phyloP scores from a whole-genome alignment of 2,888 invertebrate species.

The Cryptocheilus praepositus region DNA sequence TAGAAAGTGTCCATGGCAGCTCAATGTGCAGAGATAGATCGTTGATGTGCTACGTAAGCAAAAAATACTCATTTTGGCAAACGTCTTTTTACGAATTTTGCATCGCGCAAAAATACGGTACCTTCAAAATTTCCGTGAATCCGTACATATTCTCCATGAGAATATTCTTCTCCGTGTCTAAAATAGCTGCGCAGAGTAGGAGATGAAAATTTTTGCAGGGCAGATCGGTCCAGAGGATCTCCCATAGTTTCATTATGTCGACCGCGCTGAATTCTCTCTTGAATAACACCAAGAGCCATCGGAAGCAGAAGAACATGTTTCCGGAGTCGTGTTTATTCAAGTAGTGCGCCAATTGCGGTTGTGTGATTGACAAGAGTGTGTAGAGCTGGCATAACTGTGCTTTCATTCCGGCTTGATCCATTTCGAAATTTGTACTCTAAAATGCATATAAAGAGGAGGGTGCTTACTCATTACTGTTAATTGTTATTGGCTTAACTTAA shows the following conservation, averaged over 20 bases:
- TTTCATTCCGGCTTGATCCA: constrained; percentile 98
- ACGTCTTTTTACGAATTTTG: too few relatives aligned
- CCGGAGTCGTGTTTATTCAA: constrained; percentile 91
- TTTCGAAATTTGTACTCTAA: constrained; percentile 93
- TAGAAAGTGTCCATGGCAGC: constrained; percentile 86
- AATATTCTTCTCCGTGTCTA: constrained; percentile 90
- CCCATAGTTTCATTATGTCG: constrained; percentile 95
- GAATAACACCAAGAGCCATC: constrained; percentile 97
- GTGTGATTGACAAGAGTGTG: constrained; percentile 86
- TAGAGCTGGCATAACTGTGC: constrained; percentile 91
- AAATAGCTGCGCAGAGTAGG: constrained; percentile 93
- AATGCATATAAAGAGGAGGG: constrained; percentile 15
- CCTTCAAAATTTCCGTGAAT: constrained; percentile 96
- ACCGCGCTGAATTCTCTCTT: constrained; percentile 93
- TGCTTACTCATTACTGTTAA: background rate
- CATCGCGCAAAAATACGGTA: constrained; percentile 74
- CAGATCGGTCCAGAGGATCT: constrained; percentile 95
- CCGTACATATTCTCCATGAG: constrained; percentile 95
- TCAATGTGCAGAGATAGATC: constrained; percentile 93
- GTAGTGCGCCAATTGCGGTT: constrained; percentile 90
- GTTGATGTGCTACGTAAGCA: constrained; percentile 88
- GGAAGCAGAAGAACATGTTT: constrained; percentile 99
- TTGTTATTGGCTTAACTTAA: too few relatives aligned
- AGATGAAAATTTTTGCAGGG: constrained; percentile 97
- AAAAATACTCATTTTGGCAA: constrained; percentile 11